These are phyloP conservation scores for Periophthalmodon schlosseri DNA, from an alignment of 2,113 vertebrate genomes.

Conservation along the genomic window DNA sequence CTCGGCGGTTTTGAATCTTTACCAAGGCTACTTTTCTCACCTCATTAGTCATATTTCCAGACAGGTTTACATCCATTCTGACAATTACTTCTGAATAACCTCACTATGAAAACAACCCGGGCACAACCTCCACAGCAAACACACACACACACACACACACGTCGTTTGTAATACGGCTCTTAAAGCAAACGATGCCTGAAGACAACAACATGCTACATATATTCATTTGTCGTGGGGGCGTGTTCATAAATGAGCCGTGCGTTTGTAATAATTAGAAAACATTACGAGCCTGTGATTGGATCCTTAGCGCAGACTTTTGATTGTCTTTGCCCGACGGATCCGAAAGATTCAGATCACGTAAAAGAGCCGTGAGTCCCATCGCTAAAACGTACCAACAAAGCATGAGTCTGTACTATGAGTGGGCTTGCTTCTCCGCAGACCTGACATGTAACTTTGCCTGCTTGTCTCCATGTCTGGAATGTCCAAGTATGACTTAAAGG, in stretches of 20 bases:
- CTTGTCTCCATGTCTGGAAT: no score
- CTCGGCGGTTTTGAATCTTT: background rate
- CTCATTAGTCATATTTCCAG: background rate
- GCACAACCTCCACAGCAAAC: background rate
- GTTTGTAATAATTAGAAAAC: conserved; percentile 8
- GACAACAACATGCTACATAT: background rate
- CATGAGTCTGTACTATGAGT: no score
- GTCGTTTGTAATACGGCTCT: conserved; percentile 4
- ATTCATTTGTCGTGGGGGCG: conserved; percentile 2
- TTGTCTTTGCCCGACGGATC: conserved; percentile 41
- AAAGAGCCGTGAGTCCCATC: no score
- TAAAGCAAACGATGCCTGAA: conserved; percentile 19
- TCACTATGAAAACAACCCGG: background rate
- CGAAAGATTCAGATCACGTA: no score
- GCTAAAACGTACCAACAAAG: no score
- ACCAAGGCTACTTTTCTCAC: background rate
- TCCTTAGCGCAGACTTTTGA: conserved; percentile 30
- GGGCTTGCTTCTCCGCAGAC: no score
- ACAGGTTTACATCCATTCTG: background rate
- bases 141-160: background rate
- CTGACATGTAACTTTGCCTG: no score
- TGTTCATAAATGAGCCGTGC: conserved; percentile 17
- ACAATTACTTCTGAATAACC: background rate
- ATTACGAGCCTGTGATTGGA: conserved; percentile 4
- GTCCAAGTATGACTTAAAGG: no score